Evolutionary conservation across 2,113 vertebrate genomes (phyloP).

Genomic region (Psettodes erumei): DNA sequence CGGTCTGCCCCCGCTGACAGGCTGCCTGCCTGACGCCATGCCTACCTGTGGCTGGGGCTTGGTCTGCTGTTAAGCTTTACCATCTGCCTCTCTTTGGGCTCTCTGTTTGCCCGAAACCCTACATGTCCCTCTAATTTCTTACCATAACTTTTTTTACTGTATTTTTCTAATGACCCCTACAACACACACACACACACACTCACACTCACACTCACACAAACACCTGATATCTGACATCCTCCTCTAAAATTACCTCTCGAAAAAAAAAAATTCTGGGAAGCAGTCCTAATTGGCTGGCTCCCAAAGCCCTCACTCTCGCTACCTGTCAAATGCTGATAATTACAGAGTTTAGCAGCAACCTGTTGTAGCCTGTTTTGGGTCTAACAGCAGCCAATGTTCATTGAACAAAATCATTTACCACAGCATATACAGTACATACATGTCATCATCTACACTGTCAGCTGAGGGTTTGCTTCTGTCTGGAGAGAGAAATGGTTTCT

Average conservation of each 20-base stretch:
- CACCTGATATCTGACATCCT: constrained; percentile 43
- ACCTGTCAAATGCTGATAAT: constrained; percentile 65
- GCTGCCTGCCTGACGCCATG: constrained; percentile 69
- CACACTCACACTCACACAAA: constrained; percentile 23
- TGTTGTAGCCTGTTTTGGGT: constrained; percentile 61
- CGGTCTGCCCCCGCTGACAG: constrained; percentile 70
- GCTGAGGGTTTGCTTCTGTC: constrained; percentile 19
- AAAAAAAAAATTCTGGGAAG: constrained; percentile 40
- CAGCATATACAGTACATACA: constrained; percentile 10
- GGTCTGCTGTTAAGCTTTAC: constrained; percentile 48
- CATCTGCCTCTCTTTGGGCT: constrained; percentile 63
- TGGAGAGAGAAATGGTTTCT: constrained; percentile 38
- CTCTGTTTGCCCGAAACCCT: constrained; percentile 19
- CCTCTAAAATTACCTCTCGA: constrained; percentile 44
- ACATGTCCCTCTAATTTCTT: constrained; percentile 11
- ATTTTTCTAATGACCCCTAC: too few species aligned
- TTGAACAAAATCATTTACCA: constrained; percentile 55
- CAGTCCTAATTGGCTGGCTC: constrained; percentile 47
- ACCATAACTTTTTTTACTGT: background rate
- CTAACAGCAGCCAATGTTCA: constrained; percentile 45
- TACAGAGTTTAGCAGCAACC: constrained; percentile 58
- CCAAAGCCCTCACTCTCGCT: constrained; percentile 36
- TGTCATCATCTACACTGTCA: constrained; percentile 26
- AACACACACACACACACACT: constrained; percentile 18
- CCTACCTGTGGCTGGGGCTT: constrained; percentile 74